A percentile compares a stretch with the other conserved stretches of the same genome.
phyloP scores from a whole-genome alignment of 35 echinoderm and acorn worm genomes.

The Diadema setosum region DNA sequence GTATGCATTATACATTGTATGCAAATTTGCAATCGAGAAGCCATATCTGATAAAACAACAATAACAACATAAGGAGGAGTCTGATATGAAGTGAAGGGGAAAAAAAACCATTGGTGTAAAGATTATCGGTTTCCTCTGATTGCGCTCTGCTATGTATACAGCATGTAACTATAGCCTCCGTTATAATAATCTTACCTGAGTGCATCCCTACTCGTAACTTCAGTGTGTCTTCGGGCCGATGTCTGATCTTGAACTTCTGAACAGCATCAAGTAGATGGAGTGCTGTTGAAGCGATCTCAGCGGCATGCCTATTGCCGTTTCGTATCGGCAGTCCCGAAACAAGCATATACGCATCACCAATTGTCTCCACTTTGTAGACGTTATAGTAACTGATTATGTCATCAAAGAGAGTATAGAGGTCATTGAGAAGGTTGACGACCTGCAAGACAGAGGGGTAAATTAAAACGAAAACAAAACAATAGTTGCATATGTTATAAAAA shows the following conservation, averaged over 20 bases:
- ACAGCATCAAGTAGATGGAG: constrained; percentile 78
- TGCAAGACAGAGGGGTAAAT: not conserved
- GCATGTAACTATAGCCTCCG: too few relatives aligned
- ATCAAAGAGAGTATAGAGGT: constrained; percentile 94
- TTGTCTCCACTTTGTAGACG: constrained; percentile 97
- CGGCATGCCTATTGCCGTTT: constrained; percentile 77
- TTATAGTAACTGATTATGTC: constrained; percentile 89
- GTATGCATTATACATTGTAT: too few relatives aligned
- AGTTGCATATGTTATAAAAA: too few relatives aligned
- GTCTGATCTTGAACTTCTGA: constrained; percentile 72
- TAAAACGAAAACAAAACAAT: too few relatives aligned
- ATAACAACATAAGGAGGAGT: too few relatives aligned
- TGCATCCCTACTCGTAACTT: constrained; percentile 88
- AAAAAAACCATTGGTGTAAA: too few relatives aligned
- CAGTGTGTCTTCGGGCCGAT: constrained; percentile 70
- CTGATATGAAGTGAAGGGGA: too few relatives aligned
- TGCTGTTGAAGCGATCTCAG: constrained; percentile 81
- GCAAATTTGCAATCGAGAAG: too few relatives aligned
- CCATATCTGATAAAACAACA: too few relatives aligned
- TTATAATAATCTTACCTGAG: constrained; percentile 69
- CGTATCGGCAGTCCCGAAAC: constrained; percentile 84
- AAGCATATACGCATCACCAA: constrained; percentile 96
- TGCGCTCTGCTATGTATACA: too few relatives aligned
- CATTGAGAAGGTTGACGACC: constrained; percentile 91
- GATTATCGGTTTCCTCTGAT: too few relatives aligned